Percentiles rank a stretch among this genome's conserved stretches.
These are phyloP conservation scores for Drosophila tristis DNA, from an alignment of 1,140 invertebrate genomes.

Conservation along the genomic window DNA sequence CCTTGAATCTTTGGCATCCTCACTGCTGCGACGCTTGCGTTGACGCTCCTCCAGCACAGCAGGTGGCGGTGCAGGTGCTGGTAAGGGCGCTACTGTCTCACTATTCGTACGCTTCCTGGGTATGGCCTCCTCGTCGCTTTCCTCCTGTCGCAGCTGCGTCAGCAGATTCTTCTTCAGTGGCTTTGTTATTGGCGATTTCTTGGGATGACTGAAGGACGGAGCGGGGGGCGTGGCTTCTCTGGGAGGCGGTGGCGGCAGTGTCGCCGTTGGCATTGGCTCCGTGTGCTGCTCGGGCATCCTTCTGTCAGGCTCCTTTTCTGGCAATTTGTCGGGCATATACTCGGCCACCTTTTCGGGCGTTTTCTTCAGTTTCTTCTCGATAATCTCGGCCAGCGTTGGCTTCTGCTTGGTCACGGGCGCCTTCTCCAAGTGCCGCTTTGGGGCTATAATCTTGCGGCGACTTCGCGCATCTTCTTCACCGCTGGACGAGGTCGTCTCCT, in stretches of 20 bases:
- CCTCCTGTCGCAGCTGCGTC: conserved; percentile 71
- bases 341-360: conserved; percentile 41
- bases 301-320: neutral
- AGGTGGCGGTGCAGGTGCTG: conserved; percentile 6
- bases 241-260: neutral
- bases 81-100: conserved; percentile 38
- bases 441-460: conserved; percentile 63
- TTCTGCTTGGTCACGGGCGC: conserved; percentile 45
- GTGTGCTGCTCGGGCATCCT: neutral
- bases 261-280: neutral
- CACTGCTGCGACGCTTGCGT: conserved; percentile 75
- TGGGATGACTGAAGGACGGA: conserved; percentile 42
- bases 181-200: conserved; percentile 75
- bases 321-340: too few relatives aligned
- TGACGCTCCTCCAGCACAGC: conserved; percentile 40
- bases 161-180: conserved; percentile 77
- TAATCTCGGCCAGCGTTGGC: conserved; percentile 74
- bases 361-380: conserved; percentile 78
- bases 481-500: conserved; percentile 85
- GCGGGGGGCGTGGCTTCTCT: conserved; percentile 37
- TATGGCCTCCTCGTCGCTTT: conserved; percentile 74
- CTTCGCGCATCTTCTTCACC: conserved; percentile 83
- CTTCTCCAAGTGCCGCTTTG: conserved; percentile 59
- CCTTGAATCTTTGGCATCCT: conserved; percentile 60
- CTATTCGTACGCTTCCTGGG: conserved; percentile 72